Percentiles rank a stretch among this genome's conserved stretches.
Conservation (phyloP, 92 coral and sea anemone species). For the Parazoanthus atlanticus region DNA sequence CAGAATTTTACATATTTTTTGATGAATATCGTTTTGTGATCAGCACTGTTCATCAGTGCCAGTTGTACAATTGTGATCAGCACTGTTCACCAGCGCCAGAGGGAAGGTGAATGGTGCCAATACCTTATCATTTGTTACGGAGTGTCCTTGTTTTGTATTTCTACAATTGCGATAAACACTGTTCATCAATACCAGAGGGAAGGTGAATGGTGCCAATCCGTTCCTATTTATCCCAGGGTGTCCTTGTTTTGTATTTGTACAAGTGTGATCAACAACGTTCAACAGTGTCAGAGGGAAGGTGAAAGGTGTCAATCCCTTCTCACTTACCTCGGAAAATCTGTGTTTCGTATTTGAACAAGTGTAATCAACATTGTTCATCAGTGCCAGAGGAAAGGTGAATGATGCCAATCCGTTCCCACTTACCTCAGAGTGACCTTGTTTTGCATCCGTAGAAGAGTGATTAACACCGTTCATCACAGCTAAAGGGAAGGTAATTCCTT, state of each 20-base stretch:
- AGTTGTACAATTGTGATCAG: too few species aligned
- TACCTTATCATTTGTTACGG: too few species aligned
- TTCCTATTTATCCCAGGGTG: background rate
- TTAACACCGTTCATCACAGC: background rate
- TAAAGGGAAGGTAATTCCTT: background rate
- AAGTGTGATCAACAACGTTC: background rate
- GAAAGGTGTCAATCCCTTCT: background rate
- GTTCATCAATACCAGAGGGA: too few species aligned
- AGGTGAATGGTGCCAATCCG: background rate
- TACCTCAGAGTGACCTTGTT: background rate
- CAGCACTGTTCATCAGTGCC: too few species aligned
- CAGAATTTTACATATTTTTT: too few species aligned
- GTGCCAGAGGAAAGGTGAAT: background rate
- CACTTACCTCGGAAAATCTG: background rate
- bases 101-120: too few species aligned
- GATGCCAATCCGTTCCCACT: background rate
- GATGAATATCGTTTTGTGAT: too few species aligned
- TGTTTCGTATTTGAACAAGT: background rate
- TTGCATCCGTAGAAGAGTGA: too few species aligned
- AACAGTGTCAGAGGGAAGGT: background rate
- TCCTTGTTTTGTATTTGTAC: background rate
- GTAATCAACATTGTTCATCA: background rate
- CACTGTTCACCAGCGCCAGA: too few species aligned
- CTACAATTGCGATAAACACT: too few species aligned
- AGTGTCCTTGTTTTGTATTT: too few species aligned